phyloP scores from a whole-genome alignment of 2,113 vertebrate genomes.

The Mormoops blainvillei region DNA sequence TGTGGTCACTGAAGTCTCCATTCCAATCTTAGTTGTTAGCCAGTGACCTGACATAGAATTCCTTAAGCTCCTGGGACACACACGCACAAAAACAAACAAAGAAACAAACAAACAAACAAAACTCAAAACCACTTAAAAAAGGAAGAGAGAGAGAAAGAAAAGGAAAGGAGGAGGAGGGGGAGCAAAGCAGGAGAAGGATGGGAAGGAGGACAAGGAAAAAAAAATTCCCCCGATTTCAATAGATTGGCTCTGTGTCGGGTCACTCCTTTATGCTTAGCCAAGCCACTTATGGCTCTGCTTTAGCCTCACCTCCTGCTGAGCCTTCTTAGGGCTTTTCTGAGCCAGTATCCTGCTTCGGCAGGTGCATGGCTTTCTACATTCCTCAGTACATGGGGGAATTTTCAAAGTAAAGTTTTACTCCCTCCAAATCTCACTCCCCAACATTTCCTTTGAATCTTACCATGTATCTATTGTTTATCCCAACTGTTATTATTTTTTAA shows the following conservation, averaged over 20 bases:
- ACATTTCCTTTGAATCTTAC: not conserved
- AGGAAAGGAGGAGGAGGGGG: not conserved
- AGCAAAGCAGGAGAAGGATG: not conserved
- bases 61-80: not conserved
- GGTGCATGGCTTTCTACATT: not conserved
- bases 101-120: not conserved
- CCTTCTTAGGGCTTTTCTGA: not conserved
- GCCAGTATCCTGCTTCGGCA: not conserved
- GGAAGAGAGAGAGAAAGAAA: not conserved
- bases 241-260: not conserved
- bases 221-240: not conserved
- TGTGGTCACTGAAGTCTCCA: not conserved
- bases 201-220: not conserved
- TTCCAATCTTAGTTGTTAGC: not conserved
- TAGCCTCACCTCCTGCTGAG: not conserved
- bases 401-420: not conserved
- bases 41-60: not conserved
- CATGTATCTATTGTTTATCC: not conserved
- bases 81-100: not conserved
- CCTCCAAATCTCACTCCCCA: not conserved
- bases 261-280: not conserved
- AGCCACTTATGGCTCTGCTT: not conserved
- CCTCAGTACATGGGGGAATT: not conserved
- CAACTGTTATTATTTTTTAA: not conserved
- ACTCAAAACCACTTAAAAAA: not conserved